phyloP scores from a whole-genome alignment of 2,797 vertebrate species.

The Phrynocephalus guinanensis region DNA sequence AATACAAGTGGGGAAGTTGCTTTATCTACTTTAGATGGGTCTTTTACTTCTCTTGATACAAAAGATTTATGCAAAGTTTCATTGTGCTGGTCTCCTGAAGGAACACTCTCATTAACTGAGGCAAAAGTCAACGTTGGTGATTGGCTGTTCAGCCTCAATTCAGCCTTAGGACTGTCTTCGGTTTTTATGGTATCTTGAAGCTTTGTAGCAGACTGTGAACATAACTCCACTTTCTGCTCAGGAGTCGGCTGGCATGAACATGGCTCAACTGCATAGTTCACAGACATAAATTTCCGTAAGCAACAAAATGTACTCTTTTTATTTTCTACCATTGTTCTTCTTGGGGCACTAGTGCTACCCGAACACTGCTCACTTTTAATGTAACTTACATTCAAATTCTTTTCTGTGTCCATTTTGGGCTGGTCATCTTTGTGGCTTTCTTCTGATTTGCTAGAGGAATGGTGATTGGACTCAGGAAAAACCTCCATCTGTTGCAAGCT shows the following conservation, averaged over 20 bases:
- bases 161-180: background rate
- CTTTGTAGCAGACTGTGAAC: conserved; percentile 40
- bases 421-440: conserved; percentile 24
- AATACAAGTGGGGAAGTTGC: background rate
- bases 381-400: background rate
- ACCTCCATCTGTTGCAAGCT: conserved; percentile 65
- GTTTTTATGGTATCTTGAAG: conserved; percentile 32
- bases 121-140: background rate
- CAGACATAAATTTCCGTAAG: conserved; percentile 24
- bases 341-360: fast-evolving
- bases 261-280: conserved; percentile 30
- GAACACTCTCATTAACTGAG: conserved; percentile 1
- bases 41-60: background rate
- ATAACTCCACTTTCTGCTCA: background rate
- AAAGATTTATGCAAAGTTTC: conserved; percentile 15
- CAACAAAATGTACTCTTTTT: conserved; percentile 54
- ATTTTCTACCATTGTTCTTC: background rate
- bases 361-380: background rate
- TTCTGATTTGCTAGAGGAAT: conserved; percentile 6
- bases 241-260: conserved; percentile 28
- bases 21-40: conserved; percentile 10
- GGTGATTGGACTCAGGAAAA: conserved; percentile 55
- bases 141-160: conserved; percentile 1
- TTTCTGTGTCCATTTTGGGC: conserved; percentile 13
- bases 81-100: conserved; percentile 28